Evolutionary conservation across 2,113 vertebrate genomes (phyloP), one percentile per base, ranked within the genome.

Genomic region (Saguinus midas): DNA sequence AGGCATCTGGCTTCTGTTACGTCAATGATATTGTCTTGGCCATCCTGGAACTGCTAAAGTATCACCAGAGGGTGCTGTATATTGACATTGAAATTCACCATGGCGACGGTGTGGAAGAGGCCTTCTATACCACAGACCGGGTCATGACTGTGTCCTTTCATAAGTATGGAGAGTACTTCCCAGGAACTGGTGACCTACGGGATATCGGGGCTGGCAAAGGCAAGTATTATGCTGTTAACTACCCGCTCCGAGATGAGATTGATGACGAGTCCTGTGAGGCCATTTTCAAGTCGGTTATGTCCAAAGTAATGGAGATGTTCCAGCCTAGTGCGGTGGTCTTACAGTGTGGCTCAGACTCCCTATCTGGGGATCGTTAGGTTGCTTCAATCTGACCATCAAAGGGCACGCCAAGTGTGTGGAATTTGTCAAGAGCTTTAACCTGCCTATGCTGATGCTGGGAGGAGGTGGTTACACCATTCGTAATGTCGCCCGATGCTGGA

Each of bases 81-180:
- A 99, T 99, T 6, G 99, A 99, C 98, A 99, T 99, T 29, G 99
- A 99, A 97, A 99, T 99, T 96, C 99, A 99, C 98, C 99, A 99
- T 0, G 99, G 99, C 2, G 99, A 99, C 32, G 99, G 99, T 0
- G 99, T 99, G 96, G 99, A 99, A 98, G 99, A 99, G 97, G 99
- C 99, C 16, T 99, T 99, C 98, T 99, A 99, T 97, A 99, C 99
- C 98, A 99, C 99, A n/a, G 99, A 99, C 98, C 98, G 99, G 5
- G 99, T 99, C 98, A 99, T 99, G 99, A 99, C 99, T 0, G 99
- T 99, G 78, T 99, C 99, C 84, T 99, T 99, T 97, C 99, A 99
- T 97, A 99, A 99, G 96, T 99, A 99, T 0, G 99, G 99, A 84
- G 99, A 99, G 72, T 99, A 99, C 98, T 99, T 99, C 98, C 99